Conservation (phyloP, 2,888 invertebrate species). For the Nyleta sp. region DNA sequence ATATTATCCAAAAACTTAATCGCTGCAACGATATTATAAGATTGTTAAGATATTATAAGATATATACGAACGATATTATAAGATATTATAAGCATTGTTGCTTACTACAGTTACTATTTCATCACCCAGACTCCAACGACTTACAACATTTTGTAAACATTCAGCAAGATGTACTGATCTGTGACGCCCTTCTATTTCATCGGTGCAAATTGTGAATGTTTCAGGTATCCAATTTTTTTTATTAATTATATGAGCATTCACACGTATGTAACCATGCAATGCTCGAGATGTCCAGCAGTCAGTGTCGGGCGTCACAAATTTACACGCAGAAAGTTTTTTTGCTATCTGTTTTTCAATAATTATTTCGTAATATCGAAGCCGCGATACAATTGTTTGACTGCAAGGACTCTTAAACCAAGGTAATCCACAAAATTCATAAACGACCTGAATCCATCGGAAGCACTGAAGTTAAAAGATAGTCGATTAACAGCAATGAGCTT, state of each 20-base stretch:
- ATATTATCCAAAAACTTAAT: neutral
- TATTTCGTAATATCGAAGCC: neutral
- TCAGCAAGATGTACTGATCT: conserved; percentile 1
- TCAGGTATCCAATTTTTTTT: too few relatives aligned
- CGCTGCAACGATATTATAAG: neutral
- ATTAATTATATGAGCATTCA: neutral
- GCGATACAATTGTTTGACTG: neutral
- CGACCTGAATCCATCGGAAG: neutral
- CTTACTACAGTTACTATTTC: neutral
- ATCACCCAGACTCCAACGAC: neutral
- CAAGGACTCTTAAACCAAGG: neutral
- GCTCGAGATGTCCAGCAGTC: conserved; percentile 4
- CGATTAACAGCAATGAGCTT: neutral
- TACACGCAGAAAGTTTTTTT: too few relatives aligned
- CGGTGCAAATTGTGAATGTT: neutral
- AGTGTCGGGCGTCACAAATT: neutral
- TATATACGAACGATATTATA: too few relatives aligned
- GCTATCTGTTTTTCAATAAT: neutral
- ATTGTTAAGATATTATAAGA: too few relatives aligned
- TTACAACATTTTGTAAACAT: neutral
- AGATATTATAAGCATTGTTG: too few relatives aligned
- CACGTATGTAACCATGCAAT: neutral
- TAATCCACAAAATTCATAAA: conserved; percentile 3
- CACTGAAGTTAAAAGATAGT: neutral
- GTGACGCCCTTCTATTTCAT: neutral